Conservation (phyloP, 2,888 invertebrate species). For the Synergus gifuensis region DNA sequence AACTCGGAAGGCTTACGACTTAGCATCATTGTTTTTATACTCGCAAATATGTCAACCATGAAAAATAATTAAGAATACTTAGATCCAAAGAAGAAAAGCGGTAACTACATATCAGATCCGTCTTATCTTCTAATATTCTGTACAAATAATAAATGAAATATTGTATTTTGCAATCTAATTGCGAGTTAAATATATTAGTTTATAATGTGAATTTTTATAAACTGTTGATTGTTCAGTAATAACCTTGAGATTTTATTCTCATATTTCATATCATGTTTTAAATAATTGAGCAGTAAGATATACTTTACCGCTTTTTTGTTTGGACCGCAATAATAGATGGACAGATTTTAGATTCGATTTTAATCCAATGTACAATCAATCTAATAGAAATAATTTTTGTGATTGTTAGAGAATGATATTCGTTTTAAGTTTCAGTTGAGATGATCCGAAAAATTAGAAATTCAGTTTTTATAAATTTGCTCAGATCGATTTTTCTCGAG, state of each 20-base stretch:
- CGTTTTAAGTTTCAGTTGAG: neutral
- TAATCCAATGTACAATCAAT: neutral
- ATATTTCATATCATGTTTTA: neutral
- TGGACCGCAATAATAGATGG: neutral
- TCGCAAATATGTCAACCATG: too few species aligned
- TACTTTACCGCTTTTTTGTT: neutral
- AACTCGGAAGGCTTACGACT: too few species aligned
- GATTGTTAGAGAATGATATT: neutral
- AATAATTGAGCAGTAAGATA: neutral
- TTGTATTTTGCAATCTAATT: too few species aligned
- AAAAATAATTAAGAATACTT: neutral
- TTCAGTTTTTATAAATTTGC: neutral
- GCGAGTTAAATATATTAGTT: too few species aligned
- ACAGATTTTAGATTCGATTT: slow-evolving; percentile 15
- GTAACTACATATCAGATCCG: neutral
- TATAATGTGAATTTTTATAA: too few species aligned
- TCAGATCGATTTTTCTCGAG: slow-evolving; percentile 23
- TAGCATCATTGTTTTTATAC: too few species aligned
- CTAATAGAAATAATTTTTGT: neutral
- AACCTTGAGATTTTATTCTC: neutral
- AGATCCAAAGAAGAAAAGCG: neutral
- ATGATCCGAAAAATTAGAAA: neutral
- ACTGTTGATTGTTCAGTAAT: too few species aligned
- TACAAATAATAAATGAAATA: too few species aligned
- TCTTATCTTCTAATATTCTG: too few species aligned